Base-by-base conservation (phyloP, 1,140 invertebrate species). In the Mactra quadrangularis region DNA sequence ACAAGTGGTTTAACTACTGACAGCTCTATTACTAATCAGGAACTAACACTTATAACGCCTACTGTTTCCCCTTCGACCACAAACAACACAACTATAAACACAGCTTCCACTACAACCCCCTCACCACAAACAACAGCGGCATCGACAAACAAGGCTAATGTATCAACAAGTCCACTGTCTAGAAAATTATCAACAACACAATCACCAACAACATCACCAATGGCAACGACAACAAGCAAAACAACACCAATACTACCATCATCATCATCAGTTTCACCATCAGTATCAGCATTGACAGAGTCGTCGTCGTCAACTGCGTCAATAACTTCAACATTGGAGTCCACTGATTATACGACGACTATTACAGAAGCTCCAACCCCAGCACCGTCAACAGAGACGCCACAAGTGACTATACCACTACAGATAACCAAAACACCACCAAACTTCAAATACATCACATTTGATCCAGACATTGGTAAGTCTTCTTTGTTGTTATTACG, bases 271-370 rank as follows among this genome's bases (percentile, higher is more conserved):
- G 7, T 45, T 11, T 19, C 52, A 41, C 3, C 74, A 76, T 22
- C 74, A 62, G n/a, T 52, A 76, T 33, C 55, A 59, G 17, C 71
- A 76, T 7, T 53, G 31, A 41, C 29, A 74, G 71, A 9, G 31
- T 15, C 6, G 27, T 9, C 31, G 15, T 25, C 6, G 57, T 13
- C 25, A 38, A 41, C 6, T 52, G 50, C 19, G 25, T n/a, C 6
- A 53, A 22, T 29, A 27, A 57, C 31, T 60, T 17, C 13, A 27
- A 41, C 17, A n/a, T 22, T 53, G 22, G 52, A 22, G 22, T 31
- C n/a, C 33, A 35, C 19, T 11, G 47, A 29, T 22, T 17, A 9
- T 15, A 11, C 19, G 33, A 15, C 15, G 27, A 15, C n/a, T 6
- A 17, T 45, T 6, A 11, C 25, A 15, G 27, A 27, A 33, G 50